Conservation (phyloP, 2,113 vertebrate genomes). For the Parus major region DNA sequence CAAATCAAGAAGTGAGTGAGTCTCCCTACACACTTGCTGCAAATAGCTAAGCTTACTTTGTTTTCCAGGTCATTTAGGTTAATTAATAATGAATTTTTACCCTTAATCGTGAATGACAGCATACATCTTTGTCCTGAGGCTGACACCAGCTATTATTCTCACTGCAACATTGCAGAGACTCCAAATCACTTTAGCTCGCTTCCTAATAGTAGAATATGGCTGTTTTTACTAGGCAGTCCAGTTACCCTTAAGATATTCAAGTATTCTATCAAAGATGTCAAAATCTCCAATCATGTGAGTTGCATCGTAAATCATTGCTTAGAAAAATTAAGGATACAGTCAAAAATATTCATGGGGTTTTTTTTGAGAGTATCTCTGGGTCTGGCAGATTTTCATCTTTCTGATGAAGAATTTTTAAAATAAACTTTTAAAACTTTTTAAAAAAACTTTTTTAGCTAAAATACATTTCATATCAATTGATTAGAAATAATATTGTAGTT, state of each 20-base stretch:
- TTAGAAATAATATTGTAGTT: background rate
- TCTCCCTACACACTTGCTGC: background rate
- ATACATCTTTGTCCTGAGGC: background rate
- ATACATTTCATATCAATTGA: background rate
- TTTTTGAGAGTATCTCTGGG: background rate
- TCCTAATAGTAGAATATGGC: background rate
- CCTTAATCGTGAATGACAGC: background rate
- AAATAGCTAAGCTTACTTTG: constrained; percentile 11
- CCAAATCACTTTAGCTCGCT: background rate
- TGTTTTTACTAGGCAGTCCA: background rate
- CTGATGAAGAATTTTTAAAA: background rate
- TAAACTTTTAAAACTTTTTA: background rate
- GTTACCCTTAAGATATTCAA: background rate
- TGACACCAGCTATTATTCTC: background rate
- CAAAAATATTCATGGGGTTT: background rate
- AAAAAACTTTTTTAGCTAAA: background rate
- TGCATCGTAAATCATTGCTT: background rate
- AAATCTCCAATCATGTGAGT: background rate
- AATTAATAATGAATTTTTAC: constrained; percentile 15
- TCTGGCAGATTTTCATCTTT: background rate
- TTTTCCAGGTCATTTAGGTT: constrained; percentile 10
- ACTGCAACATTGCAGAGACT: background rate
- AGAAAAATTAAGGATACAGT: background rate
- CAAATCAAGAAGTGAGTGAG: background rate
- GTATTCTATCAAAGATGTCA: background rate